Evolutionary conservation across 2,888 invertebrate species (phyloP), one percentile per base, ranked within the genome.

Genomic region (Tortrix viridana): DNA sequence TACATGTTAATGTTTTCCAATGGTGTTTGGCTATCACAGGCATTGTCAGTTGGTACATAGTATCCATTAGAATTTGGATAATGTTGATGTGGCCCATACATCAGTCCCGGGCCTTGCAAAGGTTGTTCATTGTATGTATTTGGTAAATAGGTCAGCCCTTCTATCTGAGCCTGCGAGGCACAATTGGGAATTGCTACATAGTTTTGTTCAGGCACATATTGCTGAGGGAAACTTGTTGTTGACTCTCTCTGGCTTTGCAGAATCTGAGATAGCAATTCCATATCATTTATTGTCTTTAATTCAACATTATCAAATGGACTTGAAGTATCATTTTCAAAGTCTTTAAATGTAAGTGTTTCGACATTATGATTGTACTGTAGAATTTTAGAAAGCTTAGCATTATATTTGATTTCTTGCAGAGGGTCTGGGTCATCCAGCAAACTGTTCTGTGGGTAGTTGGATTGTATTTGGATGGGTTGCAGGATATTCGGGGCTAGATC

Each of bases 261-360:
- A 49, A 97, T 97, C 85, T 97, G 96, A 14, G 97, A 97, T 68
- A 98, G 88, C 80, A 97, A 95, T 85, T 97, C 97, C 94, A 98
- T 95, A 79, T 98, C 98, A 88, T 98, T 98, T 65, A 98, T 96
- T 46, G 97, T 97, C 86, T 98, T 97, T 57, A 98, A 85, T 88
- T 97, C 98, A 86, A 97, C 95, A 88, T 96, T 97, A 89, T 98
- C 98, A 88, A 98, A 98, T 0, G 98, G 98, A 82, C 97, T 97
- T 58, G 97, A 97, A 54, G 96, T 97, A 80, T 97, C 97, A 80
- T 96, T 95, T 85, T 98, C 98, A 91, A 98, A 98, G 84, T 98
- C 98, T 68, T 95, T 95, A 79, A 94, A 91, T 20, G 92, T 92
- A 67, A 92, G 73, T 52, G 82, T 86, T 38, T 92, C 91, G 67